phyloP scores from a whole-genome alignment of 2,113 vertebrate genomes.

The Sprattus sprattus region DNA sequence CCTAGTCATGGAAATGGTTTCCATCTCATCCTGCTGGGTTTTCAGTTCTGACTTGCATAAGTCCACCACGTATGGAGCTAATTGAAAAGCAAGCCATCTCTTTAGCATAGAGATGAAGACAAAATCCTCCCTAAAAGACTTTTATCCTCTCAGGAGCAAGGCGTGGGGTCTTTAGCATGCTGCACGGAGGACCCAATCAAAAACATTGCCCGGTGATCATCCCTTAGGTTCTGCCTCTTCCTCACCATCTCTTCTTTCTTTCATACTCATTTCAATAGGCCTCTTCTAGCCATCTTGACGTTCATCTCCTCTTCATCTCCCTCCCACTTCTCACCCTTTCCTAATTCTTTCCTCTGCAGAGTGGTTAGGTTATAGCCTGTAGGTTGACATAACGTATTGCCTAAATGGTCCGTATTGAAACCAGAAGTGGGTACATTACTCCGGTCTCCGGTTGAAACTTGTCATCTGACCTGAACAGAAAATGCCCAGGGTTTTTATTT shows the following conservation, averaged over 20 bases:
- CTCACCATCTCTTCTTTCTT: not conserved
- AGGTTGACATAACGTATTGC: too few relatives aligned
- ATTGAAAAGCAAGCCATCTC: constrained; percentile 5
- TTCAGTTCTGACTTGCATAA: not conserved
- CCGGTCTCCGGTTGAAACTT: too few relatives aligned
- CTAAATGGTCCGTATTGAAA: too few relatives aligned
- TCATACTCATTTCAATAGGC: not conserved
- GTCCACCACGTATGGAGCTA: not conserved
- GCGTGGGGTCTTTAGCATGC: not conserved
- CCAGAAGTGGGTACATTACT: too few relatives aligned
- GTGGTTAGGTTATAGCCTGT: not conserved
- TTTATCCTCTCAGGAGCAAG: not conserved
- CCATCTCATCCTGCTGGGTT: not conserved
- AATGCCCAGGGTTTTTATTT: too few relatives aligned
- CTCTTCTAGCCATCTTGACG: not conserved
- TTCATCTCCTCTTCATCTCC: too few relatives aligned
- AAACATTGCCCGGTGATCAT: not conserved
- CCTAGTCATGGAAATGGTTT: not conserved
- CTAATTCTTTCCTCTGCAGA: not conserved
- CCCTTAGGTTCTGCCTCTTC: not conserved
- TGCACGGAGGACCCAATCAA: not conserved
- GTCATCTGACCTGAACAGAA: too few relatives aligned
- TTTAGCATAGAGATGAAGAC: constrained; percentile 12
- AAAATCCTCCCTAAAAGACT: not conserved
- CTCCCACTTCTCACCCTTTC: not conserved